A percentile compares a stretch with the other conserved stretches of the same genome.
Evolutionary conservation across 2,113 vertebrate genomes (phyloP).

Genomic region (Nycticorax nycticorax): DNA sequence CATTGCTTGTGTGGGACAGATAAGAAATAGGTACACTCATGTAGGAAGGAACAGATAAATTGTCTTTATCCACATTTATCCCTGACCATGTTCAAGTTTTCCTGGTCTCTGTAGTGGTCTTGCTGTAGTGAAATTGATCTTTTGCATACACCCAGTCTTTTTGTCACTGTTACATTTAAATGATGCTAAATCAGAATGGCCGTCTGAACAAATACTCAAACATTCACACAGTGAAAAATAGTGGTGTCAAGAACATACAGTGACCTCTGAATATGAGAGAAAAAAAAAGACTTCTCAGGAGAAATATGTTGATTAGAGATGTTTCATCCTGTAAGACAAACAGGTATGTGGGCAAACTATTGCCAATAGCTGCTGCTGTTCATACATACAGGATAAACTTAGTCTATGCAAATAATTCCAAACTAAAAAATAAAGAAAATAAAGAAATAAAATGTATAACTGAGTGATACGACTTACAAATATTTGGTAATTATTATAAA

Average conservation of each 20-base stretch:
- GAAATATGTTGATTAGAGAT: slow-evolving; percentile 49
- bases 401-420: not conserved
- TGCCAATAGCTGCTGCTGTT: slow-evolving; percentile 27
- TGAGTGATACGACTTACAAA: not conserved
- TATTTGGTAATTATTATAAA: slow-evolving; percentile 14
- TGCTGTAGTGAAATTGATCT: slow-evolving; percentile 1
- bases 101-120: not conserved
- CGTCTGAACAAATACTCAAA: slow-evolving; percentile 35
- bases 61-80: not conserved
- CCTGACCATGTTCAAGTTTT: not conserved
- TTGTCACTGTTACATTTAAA: slow-evolving; percentile 17
- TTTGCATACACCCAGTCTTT: not conserved
- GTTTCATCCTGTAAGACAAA: slow-evolving; percentile 37
- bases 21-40: not conserved
- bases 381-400: not conserved
- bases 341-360: slow-evolving; percentile 7
- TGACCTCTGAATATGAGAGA: slow-evolving; percentile 28
- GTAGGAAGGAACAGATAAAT: not conserved
- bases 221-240: slow-evolving; percentile 53
- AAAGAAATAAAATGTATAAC: not conserved
- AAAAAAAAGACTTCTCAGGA: not conserved
- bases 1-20: not conserved
- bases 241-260: slow-evolving; percentile 13
- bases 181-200: slow-evolving; percentile 22
- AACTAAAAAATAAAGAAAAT: not conserved